Percentiles rank a stretch among this genome's conserved stretches.
phyloP scores from a whole-genome alignment of 2,888 invertebrate species.

The Spatulosminthurus flaviceps region DNA sequence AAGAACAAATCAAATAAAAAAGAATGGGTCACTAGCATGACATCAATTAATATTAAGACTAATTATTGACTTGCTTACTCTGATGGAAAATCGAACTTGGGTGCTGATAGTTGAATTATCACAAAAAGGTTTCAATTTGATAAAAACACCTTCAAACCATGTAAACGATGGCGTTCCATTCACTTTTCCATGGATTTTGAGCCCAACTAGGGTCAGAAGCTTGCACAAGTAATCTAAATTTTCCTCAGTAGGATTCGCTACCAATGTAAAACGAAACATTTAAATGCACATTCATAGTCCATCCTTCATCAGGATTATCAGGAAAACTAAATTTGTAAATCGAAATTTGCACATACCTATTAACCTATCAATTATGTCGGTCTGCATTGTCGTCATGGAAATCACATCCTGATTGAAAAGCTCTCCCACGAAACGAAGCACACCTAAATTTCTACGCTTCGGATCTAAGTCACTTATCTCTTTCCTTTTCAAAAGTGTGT shows the following conservation, averaged over 20 bases:
- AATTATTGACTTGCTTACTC: background rate
- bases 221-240: constrained; percentile 36
- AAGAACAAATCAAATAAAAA: too few relatives aligned
- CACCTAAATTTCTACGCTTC: constrained; percentile 10
- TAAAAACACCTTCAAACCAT: background rate
- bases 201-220: constrained; percentile 12
- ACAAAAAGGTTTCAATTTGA: background rate
- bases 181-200: background rate
- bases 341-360: constrained; percentile 14
- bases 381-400: background rate
- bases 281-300: background rate
- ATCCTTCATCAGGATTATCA: too few relatives aligned
- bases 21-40: too few relatives aligned
- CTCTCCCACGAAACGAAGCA: constrained; percentile 30
- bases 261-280: background rate
- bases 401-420: constrained; percentile 27
- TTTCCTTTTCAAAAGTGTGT: constrained; percentile 3
- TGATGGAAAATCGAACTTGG: background rate
- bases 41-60: background rate
- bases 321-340: too few relatives aligned
- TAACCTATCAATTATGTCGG: constrained; percentile 15
- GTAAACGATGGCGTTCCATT: background rate
- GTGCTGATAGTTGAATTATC: background rate
- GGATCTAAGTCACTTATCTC: background rate
- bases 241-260: constrained; percentile 7